Evolutionary conservation across 2,888 invertebrate genomes (phyloP), one percentile per base, ranked within the genome.

Genomic region (Machimus atricapillus): DNA sequence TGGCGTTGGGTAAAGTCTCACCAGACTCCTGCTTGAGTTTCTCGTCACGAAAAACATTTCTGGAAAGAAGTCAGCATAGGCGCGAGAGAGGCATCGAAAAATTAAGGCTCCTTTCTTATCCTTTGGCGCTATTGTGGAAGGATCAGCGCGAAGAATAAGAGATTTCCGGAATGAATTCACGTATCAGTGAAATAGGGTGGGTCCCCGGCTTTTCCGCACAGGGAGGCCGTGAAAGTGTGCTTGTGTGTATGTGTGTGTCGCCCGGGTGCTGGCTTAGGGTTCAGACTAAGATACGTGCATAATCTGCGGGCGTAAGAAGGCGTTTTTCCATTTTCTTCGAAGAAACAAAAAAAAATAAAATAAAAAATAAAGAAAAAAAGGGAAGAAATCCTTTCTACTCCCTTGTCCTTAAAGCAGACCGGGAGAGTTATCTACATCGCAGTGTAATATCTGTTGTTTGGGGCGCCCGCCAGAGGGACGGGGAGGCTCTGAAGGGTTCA

Each of bases 401-500:
- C 76, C 52, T 31, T 85, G 56, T 66, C 79, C 43, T 19, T 23
- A 23, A 46, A 16, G 40, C 34, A 19, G 34, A 37, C 9, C 37
- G 76, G 73, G 66, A 40, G n/a, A 23, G 66, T 19, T 46, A 34
- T 73, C 83, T 37, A 85, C 56, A 77, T 76, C 74, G 19, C 74
- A 52, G 12, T 85, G 76, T 31, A 27, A 52, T 85, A 76, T 74
- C 34, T 34, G 76, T 85, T 76, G 76, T 85, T 76, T 23, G 66
- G 66, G 66, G 66, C 19, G 58, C 58, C 58, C 31, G 16, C 31
- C 23, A 46, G 19, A 3, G 46, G 58, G 9, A 23, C 56, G 83
- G 56, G n/a, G 56, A 2, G 56, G 86, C 37, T 16, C 76, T 74
- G 83, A 86, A 87, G 85, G 88, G 86, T 88, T 87, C 87, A 87